phyloP scores from a whole-genome alignment of 2,797 vertebrate genomes.

The Alcedo atthis region DNA sequence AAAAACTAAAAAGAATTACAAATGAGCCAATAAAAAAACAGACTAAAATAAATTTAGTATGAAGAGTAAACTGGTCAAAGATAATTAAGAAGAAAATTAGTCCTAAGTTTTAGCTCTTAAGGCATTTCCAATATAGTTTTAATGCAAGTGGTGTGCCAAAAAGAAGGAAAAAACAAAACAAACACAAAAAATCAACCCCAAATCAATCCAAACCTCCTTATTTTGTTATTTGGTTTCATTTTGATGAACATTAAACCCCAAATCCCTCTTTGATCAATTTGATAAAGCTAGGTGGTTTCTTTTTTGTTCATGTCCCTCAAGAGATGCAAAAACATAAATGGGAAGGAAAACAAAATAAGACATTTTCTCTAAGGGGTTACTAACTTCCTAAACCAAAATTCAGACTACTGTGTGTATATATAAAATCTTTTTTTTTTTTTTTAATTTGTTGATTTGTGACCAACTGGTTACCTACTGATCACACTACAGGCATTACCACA shows the following conservation, averaged over 20 bases:
- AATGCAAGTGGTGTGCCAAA: neutral
- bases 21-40: neutral
- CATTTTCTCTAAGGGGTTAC: neutral
- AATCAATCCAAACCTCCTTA: neutral
- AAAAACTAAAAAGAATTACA: neutral
- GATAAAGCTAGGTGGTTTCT: neutral
- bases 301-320: neutral
- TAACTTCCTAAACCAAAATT: neutral
- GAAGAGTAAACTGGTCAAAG: neutral
- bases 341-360: too few relatives aligned
- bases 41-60: neutral
- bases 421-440: neutral
- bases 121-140: neutral
- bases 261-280: neutral
- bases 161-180: neutral
- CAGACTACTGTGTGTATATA: neutral
- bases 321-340: neutral
- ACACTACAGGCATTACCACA: fast-evolving
- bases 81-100: neutral
- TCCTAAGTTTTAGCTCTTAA: neutral
- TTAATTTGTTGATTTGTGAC: neutral
- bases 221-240: neutral
- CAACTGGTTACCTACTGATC: neutral
- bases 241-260: neutral
- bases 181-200: neutral